phyloP scores from a whole-genome alignment of 2,797 vertebrate genomes.

The Enteromius paludinosus region DNA sequence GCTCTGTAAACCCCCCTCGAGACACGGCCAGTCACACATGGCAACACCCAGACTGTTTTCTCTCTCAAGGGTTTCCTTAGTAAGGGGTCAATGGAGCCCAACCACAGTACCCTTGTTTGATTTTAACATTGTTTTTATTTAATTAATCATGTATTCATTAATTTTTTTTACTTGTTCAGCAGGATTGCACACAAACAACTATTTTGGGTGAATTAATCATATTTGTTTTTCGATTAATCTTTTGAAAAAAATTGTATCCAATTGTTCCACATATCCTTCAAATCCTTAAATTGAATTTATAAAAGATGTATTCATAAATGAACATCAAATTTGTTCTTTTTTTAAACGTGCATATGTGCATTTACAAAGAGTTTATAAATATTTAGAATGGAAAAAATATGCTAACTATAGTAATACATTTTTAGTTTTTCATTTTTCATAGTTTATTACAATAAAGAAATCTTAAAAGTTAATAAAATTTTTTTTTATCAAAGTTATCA shows the following conservation, averaged over 20 bases:
- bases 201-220: background rate
- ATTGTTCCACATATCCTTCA: background rate
- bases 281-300: background rate
- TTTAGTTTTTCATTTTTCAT: background rate
- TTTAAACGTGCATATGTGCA: background rate
- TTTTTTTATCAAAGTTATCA: no score
- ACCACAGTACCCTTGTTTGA: background rate
- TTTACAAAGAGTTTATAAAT: background rate
- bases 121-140: background rate
- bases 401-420: background rate
- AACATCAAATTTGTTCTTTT: no score
- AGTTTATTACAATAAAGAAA: background rate
- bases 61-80: slow-evolving; percentile 5
- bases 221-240: background rate
- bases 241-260: background rate
- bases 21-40: background rate
- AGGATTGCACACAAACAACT: background rate
- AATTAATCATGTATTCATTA: background rate
- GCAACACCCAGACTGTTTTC: slow-evolving; percentile 17
- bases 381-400: background rate
- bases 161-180: background rate
- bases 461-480: background rate
- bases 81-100: background rate
- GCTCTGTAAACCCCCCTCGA: slow-evolving; percentile 14
- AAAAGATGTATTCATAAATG: no score